A percentile compares a stretch with the other conserved stretches of the same genome.
Evolutionary conservation across 2,888 invertebrate species (phyloP).

Genomic region (Ophion slaviceki): DNA sequence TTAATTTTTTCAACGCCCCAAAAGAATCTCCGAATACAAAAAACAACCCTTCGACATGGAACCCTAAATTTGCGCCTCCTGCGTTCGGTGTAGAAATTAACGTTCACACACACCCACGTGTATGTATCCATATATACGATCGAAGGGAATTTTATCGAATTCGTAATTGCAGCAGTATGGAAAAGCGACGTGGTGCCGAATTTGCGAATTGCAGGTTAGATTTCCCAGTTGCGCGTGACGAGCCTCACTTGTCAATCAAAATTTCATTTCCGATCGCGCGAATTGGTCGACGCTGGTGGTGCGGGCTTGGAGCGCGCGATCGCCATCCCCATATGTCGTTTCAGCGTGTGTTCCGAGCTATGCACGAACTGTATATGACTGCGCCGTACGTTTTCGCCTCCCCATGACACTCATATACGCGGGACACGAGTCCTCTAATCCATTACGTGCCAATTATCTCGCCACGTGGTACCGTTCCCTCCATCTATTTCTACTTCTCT

Average conservation of each 20-base stretch:
- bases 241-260: conserved; percentile 78
- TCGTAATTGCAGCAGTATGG: conserved; percentile 53
- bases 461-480: conserved; percentile 67
- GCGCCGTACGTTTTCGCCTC: conserved; percentile 37
- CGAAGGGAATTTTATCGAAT: conserved; percentile 44
- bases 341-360: conserved; percentile 44
- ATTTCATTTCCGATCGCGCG: conserved; percentile 80
- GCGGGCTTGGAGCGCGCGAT: background rate
- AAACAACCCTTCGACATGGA: too few species aligned
- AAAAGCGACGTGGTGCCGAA: conserved; percentile 51
- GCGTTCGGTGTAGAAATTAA: background rate
- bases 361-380: conserved; percentile 24
- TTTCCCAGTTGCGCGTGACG: conserved; percentile 79
- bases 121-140: background rate
- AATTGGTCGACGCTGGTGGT: conserved; percentile 69
- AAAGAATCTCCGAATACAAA: too few species aligned
- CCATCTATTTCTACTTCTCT: conserved; percentile 51
- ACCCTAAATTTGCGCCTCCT: background rate
- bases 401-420: conserved; percentile 57
- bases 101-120: background rate
- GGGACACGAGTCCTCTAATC: conserved; percentile 69
- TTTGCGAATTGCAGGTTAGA: conserved; percentile 79
- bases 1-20: too few species aligned
- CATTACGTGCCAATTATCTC: conserved; percentile 73
- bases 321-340: conserved; percentile 35